phyloP scores from a whole-genome alignment of 2,888 invertebrate species.

The Arenicola marina region DNA sequence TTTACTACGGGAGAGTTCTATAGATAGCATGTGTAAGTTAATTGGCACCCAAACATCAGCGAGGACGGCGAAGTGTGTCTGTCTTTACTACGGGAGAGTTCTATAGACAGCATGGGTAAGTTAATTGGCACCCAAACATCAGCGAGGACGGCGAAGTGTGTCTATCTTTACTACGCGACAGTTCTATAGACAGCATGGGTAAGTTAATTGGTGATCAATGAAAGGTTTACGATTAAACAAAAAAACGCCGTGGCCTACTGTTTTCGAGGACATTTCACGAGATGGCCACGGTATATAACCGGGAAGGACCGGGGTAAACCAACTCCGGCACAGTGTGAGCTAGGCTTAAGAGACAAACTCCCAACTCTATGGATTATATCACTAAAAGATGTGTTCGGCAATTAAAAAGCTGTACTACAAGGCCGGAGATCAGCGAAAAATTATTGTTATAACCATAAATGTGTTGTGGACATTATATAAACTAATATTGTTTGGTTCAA shows the following conservation, averaged over 20 bases:
- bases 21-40: too few species aligned
- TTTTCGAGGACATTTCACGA: background rate
- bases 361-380: too few species aligned
- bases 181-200: constrained; percentile 84
- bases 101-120: constrained; percentile 80
- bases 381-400: too few species aligned
- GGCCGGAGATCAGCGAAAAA: too few species aligned
- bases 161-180: constrained; percentile 84
- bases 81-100: constrained; percentile 85
- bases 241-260: background rate
- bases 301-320: background rate
- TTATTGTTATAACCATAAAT: too few species aligned
- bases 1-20: too few species aligned
- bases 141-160: constrained; percentile 92
- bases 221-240: background rate
- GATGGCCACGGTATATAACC: background rate
- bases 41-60: constrained; percentile 97
- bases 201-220: too few species aligned
- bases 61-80: constrained; percentile 91
- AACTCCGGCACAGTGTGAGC: too few species aligned
- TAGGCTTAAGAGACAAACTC: too few species aligned
- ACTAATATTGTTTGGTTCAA: too few species aligned
- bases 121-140: constrained; percentile 90
- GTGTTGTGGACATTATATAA: too few species aligned
- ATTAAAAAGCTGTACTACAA: too few species aligned